Evolutionary conservation across 2,888 invertebrate genomes (phyloP).

Genomic region (Habrosyne pyritoides): DNA sequence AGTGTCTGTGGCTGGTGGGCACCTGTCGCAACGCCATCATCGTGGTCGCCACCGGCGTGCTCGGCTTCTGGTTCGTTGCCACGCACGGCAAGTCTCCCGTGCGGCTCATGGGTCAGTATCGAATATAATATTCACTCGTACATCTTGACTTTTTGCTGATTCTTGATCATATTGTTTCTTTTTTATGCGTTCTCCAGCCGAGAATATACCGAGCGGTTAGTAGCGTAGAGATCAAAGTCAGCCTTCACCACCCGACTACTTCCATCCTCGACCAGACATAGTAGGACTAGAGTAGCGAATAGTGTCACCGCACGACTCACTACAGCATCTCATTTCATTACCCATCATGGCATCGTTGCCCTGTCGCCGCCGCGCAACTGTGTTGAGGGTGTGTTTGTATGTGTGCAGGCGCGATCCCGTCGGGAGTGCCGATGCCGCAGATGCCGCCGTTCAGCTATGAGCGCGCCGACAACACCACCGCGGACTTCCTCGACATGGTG

Average conservation of each 20-base stretch:
- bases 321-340: constrained; percentile 13
- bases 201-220: constrained; percentile 66
- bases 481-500: constrained; percentile 88
- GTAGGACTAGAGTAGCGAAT: constrained; percentile 26
- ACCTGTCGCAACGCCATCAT: constrained; percentile 93
- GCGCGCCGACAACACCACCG: constrained; percentile 83
- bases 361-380: not conserved
- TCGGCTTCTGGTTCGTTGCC: constrained; percentile 86
- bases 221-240: constrained; percentile 27
- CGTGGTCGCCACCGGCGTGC: constrained; percentile 88
- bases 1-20: constrained; percentile 89
- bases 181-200: constrained; percentile 61
- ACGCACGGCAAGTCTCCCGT: constrained; percentile 83
- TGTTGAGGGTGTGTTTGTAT: not conserved
- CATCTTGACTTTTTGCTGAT: not conserved
- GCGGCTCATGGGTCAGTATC: constrained; percentile 85
- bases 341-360: not conserved
- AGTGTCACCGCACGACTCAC: constrained; percentile 18
- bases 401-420: constrained; percentile 86
- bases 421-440: constrained; percentile 88
- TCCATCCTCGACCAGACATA: not conserved
- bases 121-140: not conserved
- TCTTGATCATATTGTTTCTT: constrained; percentile 36
- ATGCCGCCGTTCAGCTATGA: constrained; percentile 87
- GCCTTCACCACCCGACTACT: not conserved